Evolutionary conservation across 2,797 vertebrate genomes (phyloP), one percentile per base, ranked within the genome.

Genomic region (Acipenser oxyrinchus): DNA sequence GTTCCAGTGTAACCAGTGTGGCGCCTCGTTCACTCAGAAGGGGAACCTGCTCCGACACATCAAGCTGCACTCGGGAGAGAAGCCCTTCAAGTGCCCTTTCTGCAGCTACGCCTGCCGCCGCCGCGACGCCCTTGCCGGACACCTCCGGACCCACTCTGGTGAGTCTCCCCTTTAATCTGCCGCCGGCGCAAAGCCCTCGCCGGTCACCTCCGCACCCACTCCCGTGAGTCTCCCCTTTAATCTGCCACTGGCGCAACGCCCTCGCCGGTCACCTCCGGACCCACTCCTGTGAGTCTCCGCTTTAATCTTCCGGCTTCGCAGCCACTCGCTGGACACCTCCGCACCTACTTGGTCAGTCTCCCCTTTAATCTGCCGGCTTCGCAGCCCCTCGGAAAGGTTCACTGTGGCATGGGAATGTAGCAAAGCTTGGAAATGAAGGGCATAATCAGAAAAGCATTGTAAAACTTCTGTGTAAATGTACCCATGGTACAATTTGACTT

Each of bases 51-150:
- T 99, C 86, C 91, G 97, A 79, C 97, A 99, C 86, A 91, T 99
- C 83, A 99, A 99, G 83, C 90, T 99, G 79, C 97, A 99, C 88
- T 97, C 96, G 58, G 96, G 94, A 71, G 97, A 99, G 87, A 99
- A 99, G 88, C 97, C 97, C 66, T 99, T 98, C 89, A 99, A 99
- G 89, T 99, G 97, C 81, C 96, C 96, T 72, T 98, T 98, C 86
- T 99, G 97, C 82, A 99, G 87, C 87, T 99, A 99, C 10, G 96
- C 97, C 76, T 99, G 97, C 81, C 93, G 97, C 12, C 90, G 97
- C 51, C 92, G 97, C 52, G 97, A 99, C 68, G 97, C 97, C 55
- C 95, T 99, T 64, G 94, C 94, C 0, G 97, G 97, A 73, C 97
- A 99, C 84, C 87, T 99, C 79, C 84, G 89, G 75, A 91, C 90